Percentiles rank a stretch among this genome's conserved stretches.
Conservation (phyloP, 2,888 invertebrate species). For the Drosophila colorata region DNA sequence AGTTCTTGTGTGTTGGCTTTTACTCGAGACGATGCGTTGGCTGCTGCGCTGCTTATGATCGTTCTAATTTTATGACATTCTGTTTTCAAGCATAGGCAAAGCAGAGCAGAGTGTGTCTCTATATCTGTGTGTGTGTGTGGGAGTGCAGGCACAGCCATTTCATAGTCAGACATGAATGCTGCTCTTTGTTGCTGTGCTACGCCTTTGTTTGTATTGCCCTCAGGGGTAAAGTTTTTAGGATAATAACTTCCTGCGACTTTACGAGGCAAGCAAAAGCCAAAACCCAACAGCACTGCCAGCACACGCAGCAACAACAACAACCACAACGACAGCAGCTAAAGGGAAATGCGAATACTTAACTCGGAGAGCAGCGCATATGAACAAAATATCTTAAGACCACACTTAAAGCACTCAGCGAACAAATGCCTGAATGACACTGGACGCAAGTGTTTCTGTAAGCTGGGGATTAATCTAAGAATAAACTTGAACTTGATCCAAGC, state of each 20-base stretch:
- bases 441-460: constrained; percentile 5
- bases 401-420: constrained; percentile 67
- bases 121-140: constrained; percentile 15
- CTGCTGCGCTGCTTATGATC: constrained; percentile 62
- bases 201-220: constrained; percentile 80
- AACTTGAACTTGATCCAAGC: background rate
- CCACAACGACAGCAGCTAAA: constrained; percentile 45
- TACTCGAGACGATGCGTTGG: constrained; percentile 32
- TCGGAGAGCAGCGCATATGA: constrained; percentile 59
- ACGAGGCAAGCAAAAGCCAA: constrained; percentile 73
- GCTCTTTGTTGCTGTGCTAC: constrained; percentile 75
- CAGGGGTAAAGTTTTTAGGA: constrained; percentile 82
- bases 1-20: constrained; percentile 50
- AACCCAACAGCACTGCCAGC: constrained; percentile 45
- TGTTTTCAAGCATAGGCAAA: constrained; percentile 73
- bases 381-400: constrained; percentile 70
- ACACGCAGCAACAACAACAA: constrained; percentile 32
- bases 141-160: constrained; percentile 63
- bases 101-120: constrained; percentile 15
- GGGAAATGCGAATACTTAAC: constrained; percentile 79
- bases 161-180: constrained; percentile 76
- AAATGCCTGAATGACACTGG: constrained; percentile 40
- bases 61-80: constrained; percentile 80
- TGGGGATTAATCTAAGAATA: background rate
- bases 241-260: constrained; percentile 83